phyloP scores from a whole-genome alignment of 2,113 vertebrate genomes.

The Pleuronectes platessa region DNA sequence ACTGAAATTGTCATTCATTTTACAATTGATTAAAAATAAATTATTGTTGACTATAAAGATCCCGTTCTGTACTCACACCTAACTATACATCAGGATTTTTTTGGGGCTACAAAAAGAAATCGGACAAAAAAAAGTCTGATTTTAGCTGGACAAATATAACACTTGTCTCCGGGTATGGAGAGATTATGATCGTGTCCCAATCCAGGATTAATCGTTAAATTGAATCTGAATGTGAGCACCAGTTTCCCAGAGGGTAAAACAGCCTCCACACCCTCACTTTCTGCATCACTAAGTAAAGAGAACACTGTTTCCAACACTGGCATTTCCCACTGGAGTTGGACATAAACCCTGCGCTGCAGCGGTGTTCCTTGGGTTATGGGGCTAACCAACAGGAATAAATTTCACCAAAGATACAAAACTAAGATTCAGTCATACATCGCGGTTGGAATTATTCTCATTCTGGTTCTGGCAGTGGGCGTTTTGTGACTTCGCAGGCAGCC shows the following conservation, averaged over 20 bases:
- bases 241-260: background rate
- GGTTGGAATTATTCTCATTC: background rate
- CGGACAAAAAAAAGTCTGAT: no score
- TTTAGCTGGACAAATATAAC: no score
- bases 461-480: background rate
- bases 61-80: no score
- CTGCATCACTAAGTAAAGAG: background rate
- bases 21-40: no score
- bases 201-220: background rate
- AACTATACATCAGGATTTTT: no score
- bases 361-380: background rate
- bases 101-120: no score
- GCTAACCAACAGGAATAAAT: background rate
- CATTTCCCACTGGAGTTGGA: no score
- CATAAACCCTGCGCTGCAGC: background rate
- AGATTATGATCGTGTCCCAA: background rate
- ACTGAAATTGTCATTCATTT: no score
- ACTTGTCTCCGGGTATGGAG: no score
- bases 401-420: background rate
- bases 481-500: conserved; percentile 7
- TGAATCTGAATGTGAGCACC: background rate
- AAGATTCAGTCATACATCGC: background rate
- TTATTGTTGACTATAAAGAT: no score
- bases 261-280: background rate
- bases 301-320: background rate